Conservation (phyloP, 1,140 invertebrate species). For the Diorhabda elongata region DNA sequence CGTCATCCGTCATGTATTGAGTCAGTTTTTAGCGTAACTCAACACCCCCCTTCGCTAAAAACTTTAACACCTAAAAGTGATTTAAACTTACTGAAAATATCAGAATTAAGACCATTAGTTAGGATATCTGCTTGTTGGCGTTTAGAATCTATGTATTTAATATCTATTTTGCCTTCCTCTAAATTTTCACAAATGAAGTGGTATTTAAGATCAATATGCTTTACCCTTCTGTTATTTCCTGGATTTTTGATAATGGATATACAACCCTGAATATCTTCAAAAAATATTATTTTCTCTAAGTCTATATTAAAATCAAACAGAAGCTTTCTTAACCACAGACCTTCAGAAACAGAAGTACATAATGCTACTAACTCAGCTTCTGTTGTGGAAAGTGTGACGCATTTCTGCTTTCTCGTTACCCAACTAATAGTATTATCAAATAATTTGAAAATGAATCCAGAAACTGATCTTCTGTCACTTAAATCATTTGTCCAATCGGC, state of each 20-base stretch:
- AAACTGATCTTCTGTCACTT: conserved; percentile 33
- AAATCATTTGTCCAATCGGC: conserved; percentile 34
- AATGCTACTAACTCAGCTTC: conserved; percentile 53
- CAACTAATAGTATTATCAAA: conserved; percentile 22
- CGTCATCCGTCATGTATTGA: too few species aligned
- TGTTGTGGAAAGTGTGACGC: conserved; percentile 34
- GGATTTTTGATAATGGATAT: conserved; percentile 46
- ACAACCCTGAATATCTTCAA: conserved; percentile 32
- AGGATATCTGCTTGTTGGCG: conserved; percentile 35
- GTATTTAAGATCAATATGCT: conserved; percentile 39
- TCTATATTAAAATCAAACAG: conserved; percentile 32
- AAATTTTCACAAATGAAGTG: conserved; percentile 27
- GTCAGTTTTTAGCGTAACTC: not conserved
- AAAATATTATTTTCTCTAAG: conserved; percentile 4
- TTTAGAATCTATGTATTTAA: conserved; percentile 25
- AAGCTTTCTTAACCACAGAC: conserved; percentile 37
- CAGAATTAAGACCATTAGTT: conserved; percentile 25
- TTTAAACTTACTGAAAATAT: not conserved
- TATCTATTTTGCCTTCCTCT: conserved; percentile 19
- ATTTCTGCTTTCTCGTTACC: conserved; percentile 27
- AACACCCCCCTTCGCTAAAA: not conserved
- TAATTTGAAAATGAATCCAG: conserved; percentile 4
- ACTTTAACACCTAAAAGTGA: not conserved
- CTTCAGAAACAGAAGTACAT: conserved; percentile 38
- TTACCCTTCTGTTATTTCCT: conserved; percentile 41